Conservation (phyloP, 64 coral and sea anemone species). For the Cladopsammia gracilis region DNA sequence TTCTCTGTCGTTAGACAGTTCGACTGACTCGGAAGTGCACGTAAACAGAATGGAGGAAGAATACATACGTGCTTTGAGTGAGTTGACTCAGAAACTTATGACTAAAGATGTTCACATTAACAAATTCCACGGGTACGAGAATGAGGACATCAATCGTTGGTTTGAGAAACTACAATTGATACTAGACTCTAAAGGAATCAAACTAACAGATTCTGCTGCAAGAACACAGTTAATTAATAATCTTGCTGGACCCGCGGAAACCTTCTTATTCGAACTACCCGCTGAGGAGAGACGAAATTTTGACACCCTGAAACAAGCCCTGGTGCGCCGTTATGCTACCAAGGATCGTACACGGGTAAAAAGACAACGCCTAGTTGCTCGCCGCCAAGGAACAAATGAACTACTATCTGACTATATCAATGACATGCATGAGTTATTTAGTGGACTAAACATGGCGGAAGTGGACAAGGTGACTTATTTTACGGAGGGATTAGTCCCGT, state of each 20-base stretch:
- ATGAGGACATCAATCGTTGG: constrained; percentile 9
- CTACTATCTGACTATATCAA: too few species aligned
- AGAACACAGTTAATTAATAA: constrained; percentile 32
- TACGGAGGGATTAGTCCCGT: too few species aligned
- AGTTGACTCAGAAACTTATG: background rate
- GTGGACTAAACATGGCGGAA: too few species aligned
- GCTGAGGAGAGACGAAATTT: too few species aligned
- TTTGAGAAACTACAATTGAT: constrained; percentile 14
- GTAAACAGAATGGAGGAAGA: background rate
- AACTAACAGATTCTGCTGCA: background rate
- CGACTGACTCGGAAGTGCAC: background rate
- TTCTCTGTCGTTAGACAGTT: background rate
- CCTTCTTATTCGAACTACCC: too few species aligned
- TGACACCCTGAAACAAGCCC: too few species aligned
- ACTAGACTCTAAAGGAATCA: background rate
- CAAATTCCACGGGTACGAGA: background rate
- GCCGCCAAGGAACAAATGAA: too few species aligned
- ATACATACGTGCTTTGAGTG: background rate
- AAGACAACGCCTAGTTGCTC: too few species aligned
- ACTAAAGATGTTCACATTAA: background rate
- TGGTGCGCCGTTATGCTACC: too few species aligned
- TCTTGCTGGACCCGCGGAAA: constrained; percentile 14
- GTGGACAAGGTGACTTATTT: too few species aligned
- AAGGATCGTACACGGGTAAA: too few species aligned
- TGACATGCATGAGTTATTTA: too few species aligned